Evolutionary conservation across 2,888 invertebrate species (phyloP).

Genomic region (Onthophagus sagittarius): DNA sequence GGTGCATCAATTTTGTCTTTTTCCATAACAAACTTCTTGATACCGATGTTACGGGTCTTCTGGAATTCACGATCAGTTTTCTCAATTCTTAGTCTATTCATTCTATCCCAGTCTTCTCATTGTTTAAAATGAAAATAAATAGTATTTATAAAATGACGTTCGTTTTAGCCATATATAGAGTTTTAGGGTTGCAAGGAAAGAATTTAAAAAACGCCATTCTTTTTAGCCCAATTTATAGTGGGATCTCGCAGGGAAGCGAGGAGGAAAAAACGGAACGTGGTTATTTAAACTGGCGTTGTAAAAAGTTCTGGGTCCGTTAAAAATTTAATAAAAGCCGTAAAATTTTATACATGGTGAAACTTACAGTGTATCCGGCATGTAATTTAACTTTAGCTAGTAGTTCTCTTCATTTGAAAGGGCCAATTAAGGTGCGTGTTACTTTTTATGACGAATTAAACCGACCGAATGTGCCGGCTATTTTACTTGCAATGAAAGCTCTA

Average conservation of each 20-base stretch:
- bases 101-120: too few species aligned
- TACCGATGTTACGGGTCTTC: too few species aligned
- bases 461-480: background rate
- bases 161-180: too few species aligned
- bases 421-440: background rate
- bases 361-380: background rate
- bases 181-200: slow-evolving; percentile 28
- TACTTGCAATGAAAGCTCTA: background rate
- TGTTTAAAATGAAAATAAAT: too few species aligned
- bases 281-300: slow-evolving; percentile 8
- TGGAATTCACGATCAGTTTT: too few species aligned
- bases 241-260: background rate
- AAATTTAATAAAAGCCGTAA: slow-evolving; percentile 12
- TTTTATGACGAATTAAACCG: background rate
- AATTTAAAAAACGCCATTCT: background rate
- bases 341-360: slow-evolving; percentile 1
- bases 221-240: background rate
- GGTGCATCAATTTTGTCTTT: too few species aligned
- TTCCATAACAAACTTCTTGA: too few species aligned
- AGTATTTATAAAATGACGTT: too few species aligned
- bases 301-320: slow-evolving; percentile 6
- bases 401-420: background rate
- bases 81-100: too few species aligned
- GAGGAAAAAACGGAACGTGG: slow-evolving; percentile 7
- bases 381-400: background rate